Evolutionary conservation across 2,888 invertebrate genomes (phyloP).

Genomic region (Holacanthella duospinosa): DNA sequence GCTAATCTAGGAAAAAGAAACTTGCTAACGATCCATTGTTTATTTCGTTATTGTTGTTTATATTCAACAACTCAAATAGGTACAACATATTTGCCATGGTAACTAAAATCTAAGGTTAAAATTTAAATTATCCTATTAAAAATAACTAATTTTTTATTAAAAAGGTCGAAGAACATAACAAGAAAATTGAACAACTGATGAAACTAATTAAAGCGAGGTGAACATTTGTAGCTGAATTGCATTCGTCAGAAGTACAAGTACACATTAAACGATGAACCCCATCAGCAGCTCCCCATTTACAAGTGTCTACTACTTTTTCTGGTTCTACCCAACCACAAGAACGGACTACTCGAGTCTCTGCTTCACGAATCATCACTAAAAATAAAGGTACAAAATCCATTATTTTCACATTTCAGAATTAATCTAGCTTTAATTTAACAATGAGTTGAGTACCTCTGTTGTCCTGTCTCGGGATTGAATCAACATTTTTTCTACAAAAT

Average conservation of each 20-base stretch:
- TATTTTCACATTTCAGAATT: not conserved
- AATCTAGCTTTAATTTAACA: not conserved
- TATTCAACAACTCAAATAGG: no score
- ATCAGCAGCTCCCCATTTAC: not conserved
- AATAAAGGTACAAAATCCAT: no score
- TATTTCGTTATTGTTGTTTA: no score
- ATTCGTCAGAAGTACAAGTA: not conserved
- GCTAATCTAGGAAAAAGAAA: no score
- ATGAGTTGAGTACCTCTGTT: not conserved
- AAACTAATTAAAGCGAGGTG: no score
- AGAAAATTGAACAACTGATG: no score
- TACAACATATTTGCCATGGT: no score
- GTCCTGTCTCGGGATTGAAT: not conserved
- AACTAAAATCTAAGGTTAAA: no score
- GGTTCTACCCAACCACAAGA: not conserved
- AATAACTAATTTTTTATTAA: no score
- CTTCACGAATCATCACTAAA: not conserved
- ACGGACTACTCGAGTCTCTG: not conserved
- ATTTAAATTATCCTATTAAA: no score
- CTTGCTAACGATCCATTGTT: no score
- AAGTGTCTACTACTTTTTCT: not conserved
- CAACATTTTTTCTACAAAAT: not conserved
- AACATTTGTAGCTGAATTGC: conserved; percentile 1
- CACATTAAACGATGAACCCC: not conserved
- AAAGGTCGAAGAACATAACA: no score